Evolutionary conservation across 2,113 vertebrate species (phyloP).

Genomic region (Alexandromys fortis): DNA sequence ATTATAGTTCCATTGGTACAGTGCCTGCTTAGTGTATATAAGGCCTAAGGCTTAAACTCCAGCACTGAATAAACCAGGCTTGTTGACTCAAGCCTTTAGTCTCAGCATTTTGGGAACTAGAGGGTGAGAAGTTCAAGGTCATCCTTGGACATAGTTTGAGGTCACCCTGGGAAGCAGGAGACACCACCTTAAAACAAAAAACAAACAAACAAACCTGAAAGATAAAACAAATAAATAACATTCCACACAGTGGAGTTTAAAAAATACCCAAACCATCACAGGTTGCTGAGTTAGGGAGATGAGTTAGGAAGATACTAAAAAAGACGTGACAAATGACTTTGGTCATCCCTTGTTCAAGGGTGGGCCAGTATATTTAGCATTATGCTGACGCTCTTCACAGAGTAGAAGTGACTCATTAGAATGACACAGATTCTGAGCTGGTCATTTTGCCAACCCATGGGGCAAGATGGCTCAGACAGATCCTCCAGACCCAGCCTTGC

Average conservation of each 20-base stretch:
- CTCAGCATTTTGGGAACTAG: neutral
- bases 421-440: slow-evolving; percentile 52
- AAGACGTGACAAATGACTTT: neutral
- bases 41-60: neutral
- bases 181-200: neutral
- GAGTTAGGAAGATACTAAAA: neutral
- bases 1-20: too few species aligned
- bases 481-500: neutral
- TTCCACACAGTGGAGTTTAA: neutral
- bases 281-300: slow-evolving; percentile 7
- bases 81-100: neutral
- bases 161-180: neutral
- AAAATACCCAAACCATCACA: neutral
- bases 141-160: neutral
- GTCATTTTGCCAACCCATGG: slow-evolving; percentile 47
- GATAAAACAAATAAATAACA: slow-evolving; percentile 38
- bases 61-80: neutral
- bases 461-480: slow-evolving; percentile 29
- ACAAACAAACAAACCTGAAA: neutral
- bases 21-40: neutral
- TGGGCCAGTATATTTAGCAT: neutral
- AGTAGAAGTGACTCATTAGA: slow-evolving; percentile 57
- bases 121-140: neutral
- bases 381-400: neutral
- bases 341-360: neutral